These are phyloP conservation scores for Megalopta genalis DNA, from an alignment of 1,140 invertebrate genomes.

Conservation along the genomic window DNA sequence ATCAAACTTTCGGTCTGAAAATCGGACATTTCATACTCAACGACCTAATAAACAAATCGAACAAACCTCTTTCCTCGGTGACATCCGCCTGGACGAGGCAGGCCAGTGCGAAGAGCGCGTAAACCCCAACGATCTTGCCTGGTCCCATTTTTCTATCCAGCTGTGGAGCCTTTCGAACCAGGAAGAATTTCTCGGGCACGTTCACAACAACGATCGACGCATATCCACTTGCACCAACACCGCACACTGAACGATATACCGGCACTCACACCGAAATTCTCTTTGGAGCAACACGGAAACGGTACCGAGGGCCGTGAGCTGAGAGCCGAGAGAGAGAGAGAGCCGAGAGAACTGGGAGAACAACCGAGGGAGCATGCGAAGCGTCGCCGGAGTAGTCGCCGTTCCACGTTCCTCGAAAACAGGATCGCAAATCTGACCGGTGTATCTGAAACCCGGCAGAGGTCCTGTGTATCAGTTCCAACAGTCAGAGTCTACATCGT, in stretches of 20 bases:
- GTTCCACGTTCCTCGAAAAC: constrained; percentile 3
- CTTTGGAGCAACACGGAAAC: neutral
- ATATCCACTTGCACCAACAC: constrained; percentile 69
- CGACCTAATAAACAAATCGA: neutral
- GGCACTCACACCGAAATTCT: constrained; percentile 29
- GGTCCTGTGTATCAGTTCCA: neutral
- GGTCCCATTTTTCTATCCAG: constrained; percentile 69
- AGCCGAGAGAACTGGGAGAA: too few species aligned
- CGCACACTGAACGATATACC: constrained; percentile 47
- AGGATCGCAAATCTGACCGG: constrained; percentile 4
- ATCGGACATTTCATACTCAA: too few species aligned
- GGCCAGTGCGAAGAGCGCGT: constrained; percentile 62
- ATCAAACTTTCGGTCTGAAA: too few species aligned
- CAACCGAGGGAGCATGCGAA: neutral
- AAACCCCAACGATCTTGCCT: constrained; percentile 63
- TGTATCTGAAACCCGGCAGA: neutral
- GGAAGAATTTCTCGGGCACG: constrained; percentile 57
- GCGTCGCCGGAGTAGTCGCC: neutral
- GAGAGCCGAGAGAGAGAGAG: too few species aligned
- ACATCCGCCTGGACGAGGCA: constrained; percentile 64
- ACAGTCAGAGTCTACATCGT: constrained; percentile 32
- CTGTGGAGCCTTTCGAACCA: constrained; percentile 50
- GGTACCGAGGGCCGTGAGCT: neutral
- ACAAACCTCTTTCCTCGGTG: constrained; percentile 77
- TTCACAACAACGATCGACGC: constrained; percentile 67